These are phyloP conservation scores for Chalcosyrphus nemorum DNA, from an alignment of 2,888 invertebrate genomes.

Conservation along the genomic window DNA sequence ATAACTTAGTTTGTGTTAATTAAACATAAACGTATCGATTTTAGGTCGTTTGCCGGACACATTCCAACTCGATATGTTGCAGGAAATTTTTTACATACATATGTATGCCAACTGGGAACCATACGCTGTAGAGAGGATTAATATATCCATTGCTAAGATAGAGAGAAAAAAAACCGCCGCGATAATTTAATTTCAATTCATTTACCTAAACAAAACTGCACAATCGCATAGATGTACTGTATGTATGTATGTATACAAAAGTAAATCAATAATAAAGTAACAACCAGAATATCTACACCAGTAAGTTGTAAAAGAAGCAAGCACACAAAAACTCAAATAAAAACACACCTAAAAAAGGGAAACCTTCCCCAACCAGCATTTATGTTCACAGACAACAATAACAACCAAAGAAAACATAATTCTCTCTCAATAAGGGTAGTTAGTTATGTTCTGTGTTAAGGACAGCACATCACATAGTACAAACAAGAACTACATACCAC, in stretches of 20 bases:
- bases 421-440: conserved; percentile 63
- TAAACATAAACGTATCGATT: conserved; percentile 24
- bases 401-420: conserved; percentile 54
- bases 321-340: background rate
- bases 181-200: conserved; percentile 4
- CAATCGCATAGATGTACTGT: background rate
- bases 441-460: conserved; percentile 36
- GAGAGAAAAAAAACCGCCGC: background rate
- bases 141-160: background rate
- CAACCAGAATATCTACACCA: conserved; percentile 31
- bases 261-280: conserved; percentile 58
- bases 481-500: conserved; percentile 31
- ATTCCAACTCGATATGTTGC: too few species aligned
- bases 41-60: background rate
- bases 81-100: conserved; percentile 5
- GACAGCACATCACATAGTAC: conserved; percentile 5
- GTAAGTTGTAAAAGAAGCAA: conserved; percentile 19
- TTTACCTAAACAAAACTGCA: conserved; percentile 10
- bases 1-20: conserved; percentile 10
- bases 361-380: conserved; percentile 56
- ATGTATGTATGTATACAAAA: conserved; percentile 19
- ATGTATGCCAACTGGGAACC: conserved; percentile 10
- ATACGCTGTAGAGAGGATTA: background rate
- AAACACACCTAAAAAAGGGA: background rate
- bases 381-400: conserved; percentile 64